phyloP scores from a whole-genome alignment of 2,888 invertebrate genomes.

The Chorisops tibialis region DNA sequence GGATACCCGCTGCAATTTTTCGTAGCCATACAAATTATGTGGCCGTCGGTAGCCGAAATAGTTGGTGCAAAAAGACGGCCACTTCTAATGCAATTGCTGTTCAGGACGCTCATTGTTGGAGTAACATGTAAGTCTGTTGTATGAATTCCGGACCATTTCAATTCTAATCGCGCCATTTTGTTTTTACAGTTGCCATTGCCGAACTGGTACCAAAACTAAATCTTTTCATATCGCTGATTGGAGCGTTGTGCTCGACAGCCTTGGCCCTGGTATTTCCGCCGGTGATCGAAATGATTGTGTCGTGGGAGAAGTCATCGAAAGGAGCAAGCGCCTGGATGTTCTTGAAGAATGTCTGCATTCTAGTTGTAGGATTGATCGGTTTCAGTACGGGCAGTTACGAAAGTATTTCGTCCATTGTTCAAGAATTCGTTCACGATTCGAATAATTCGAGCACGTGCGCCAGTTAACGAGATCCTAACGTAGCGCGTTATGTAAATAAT shows the following conservation, averaged over 20 bases:
- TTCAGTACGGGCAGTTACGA: conserved; percentile 74
- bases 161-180: conserved; percentile 27
- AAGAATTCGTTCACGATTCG: conserved; percentile 37
- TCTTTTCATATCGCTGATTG: conserved; percentile 86
- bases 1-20: conserved; percentile 94
- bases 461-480: too few relatives aligned
- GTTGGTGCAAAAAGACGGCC: conserved; percentile 58
- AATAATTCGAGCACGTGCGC: background rate
- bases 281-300: conserved; percentile 73
- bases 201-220: conserved; percentile 82
- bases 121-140: conserved; percentile 72
- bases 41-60: conserved; percentile 64
- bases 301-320: conserved; percentile 59
- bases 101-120: conserved; percentile 69
- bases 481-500: too few relatives aligned
- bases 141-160: too few relatives aligned
- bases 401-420: conserved; percentile 61
- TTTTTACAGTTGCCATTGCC: conserved; percentile 77
- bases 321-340: conserved; percentile 53
- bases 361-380: conserved; percentile 66
- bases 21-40: conserved; percentile 86
- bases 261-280: conserved; percentile 87
- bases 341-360: conserved; percentile 62
- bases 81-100: conserved; percentile 63
- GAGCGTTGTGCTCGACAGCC: conserved; percentile 84